Base-by-base conservation (phyloP, 2,888 invertebrate species). In the Pyrocoelia pectoralis region DNA sequence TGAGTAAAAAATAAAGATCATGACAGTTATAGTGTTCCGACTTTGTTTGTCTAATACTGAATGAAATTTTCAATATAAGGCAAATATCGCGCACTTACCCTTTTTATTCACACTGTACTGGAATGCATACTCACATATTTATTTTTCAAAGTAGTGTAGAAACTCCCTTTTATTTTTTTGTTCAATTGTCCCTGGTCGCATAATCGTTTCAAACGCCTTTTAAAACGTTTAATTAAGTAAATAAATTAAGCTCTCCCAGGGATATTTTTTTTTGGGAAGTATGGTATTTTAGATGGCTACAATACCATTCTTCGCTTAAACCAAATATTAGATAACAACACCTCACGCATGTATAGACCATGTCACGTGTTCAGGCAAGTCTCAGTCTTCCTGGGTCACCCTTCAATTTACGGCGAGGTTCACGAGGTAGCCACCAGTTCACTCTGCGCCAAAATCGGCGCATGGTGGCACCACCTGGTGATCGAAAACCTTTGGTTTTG, bases 331-430 rank as follows among this genome's bases (percentile, higher is more conserved):
- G 68, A 73, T 76, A 68, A 56, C 72, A 70, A 74, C 72, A 73
- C 72, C 71, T 75, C 72, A 76, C 73, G 75, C 77, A 79, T 77
- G 76, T 78, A 79, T 78, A 79, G 78, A 77, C 75, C 74, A 77
- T 80, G 73, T 80, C 78, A 77, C 77, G 76, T 81, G 74, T 82
- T 77, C 89, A 97, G 97, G 94, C 95, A 80, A 97, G 97, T 83
- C 88, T 96, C 82, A 97, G 97, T 83, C 89, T 98, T 80, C 97
- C 97, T 77, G 97, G 97, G 76, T 97, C 97, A 74, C 97, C 97
- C 75, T 97, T 96, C 89, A 94, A 94, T 85, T 86, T 92, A 76
- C 91, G 97, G 68, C 89, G 96, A 73, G 93, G 93, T 72, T 95
- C 94, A 76, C 88, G 94, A 73, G 94, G 94, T 72, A 95, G 95